Evolutionary conservation across 2,888 invertebrate species (phyloP), one percentile per base, ranked within the genome.

Genomic region (Pyrgus malvae): DNA sequence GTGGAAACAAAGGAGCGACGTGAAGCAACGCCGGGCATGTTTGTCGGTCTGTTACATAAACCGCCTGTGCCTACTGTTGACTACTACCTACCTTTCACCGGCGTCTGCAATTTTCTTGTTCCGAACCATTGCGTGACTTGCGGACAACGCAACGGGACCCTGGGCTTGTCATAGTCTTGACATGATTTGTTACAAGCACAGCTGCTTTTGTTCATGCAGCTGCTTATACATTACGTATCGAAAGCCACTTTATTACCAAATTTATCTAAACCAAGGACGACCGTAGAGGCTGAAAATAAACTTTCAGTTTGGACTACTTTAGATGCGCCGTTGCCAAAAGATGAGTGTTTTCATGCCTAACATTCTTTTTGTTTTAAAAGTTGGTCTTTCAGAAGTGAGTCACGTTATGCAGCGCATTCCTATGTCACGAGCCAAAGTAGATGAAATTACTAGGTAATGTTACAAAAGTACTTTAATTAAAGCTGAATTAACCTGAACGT

Each of bases 71-170:
- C 25, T 14, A 41, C 9, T 25, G 16, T 16, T 25, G 66, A 66
- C 66, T 68, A 69, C 67, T 68, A 71, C 60, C 61, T 67, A 72
- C 80, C 81, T 83, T 83, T 85, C 83, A 76, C 67, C 73, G 73
- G 69, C 70, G 75, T 66, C 66, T 70, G 76, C 72, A 74, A 79
- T 79, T 78, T 81, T 77, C 81, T 79, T 68, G 72, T 70, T 70
- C 66, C 25, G 11, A 31, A 25, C 33, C 54, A 41, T 54, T 54
- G 54, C 46, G 48, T 48, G 54, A 46, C 54, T n/a, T 48, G 46
- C 7, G 14, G 33, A 54, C 48, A 48, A 48, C 48, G 23, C 54
- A 54, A 41, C 31, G 46, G 54, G 31, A 54, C 41, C 40, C 29
- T 19, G 33, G 25, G 33, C 35, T 38, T 53, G 53, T 45, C 45